Evolutionary conservation across 2,113 vertebrate genomes (phyloP).

Genomic region (Sinosuthora webbiana): DNA sequence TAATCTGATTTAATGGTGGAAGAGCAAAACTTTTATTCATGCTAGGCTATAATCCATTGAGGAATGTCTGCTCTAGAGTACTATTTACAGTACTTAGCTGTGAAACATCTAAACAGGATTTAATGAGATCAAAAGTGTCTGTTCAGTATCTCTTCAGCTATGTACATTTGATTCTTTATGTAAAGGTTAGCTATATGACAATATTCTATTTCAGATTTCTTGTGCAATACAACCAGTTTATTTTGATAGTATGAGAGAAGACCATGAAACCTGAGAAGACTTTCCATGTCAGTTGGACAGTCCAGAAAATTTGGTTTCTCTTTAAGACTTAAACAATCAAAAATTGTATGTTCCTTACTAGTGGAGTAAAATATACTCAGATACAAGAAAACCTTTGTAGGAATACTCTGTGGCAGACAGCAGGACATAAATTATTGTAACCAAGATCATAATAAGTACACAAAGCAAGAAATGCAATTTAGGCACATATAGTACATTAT

Average conservation of each 20-base stretch:
- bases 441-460: neutral
- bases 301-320: neutral
- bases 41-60: neutral
- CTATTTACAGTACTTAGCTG: neutral
- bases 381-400: neutral
- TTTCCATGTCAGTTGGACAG: neutral
- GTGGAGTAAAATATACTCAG: neutral
- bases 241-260: neutral
- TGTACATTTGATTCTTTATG: neutral
- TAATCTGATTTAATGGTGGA: neutral
- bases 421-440: neutral
- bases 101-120: neutral
- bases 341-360: neutral
- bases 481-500: neutral
- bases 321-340: neutral
- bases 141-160: neutral
- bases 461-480: conserved; percentile 7
- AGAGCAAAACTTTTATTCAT: neutral
- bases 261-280: neutral
- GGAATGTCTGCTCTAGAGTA: neutral
- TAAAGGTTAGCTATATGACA: neutral
- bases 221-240: neutral
- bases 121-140: neutral
- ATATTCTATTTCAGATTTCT: neutral
- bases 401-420: neutral